phyloP scores from a whole-genome alignment of 2,888 invertebrate genomes.

The Tromatobia lineatoria region DNA sequence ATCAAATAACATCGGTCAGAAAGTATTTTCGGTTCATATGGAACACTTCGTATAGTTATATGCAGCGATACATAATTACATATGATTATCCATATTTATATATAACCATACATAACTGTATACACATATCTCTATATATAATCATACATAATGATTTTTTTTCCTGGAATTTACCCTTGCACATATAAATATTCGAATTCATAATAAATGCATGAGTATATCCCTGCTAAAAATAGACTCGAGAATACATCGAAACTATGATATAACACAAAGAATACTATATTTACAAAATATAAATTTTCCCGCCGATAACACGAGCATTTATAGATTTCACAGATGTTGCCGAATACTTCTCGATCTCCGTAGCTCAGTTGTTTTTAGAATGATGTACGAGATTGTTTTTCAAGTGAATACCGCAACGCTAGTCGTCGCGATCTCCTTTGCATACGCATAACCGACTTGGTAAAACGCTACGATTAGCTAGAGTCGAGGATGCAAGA shows the following conservation, averaged over 20 bases:
- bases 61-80: too few species aligned
- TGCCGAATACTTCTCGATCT: neutral
- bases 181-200: too few species aligned
- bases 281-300: neutral
- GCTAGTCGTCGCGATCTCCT: neutral
- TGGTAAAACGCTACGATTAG: neutral
- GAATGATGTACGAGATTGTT: conserved; percentile 20
- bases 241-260: neutral
- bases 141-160: too few species aligned
- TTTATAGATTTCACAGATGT: neutral
- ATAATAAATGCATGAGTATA: too few species aligned
- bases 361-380: conserved; percentile 5
- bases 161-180: too few species aligned
- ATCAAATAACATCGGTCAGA: too few species aligned
- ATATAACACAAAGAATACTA: neutral
- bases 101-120: too few species aligned
- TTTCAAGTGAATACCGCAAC: neutral
- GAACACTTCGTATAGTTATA: too few species aligned
- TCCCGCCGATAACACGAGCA: neutral
- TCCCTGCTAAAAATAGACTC: too few species aligned
- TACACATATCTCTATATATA: too few species aligned
- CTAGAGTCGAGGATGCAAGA: neutral
- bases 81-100: too few species aligned
- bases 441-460: neutral
- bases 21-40: too few species aligned